A percentile compares a stretch with the other conserved stretches of the same genome.
These are phyloP conservation scores for Lasiommata megera DNA, from an alignment of 2,888 invertebrate genomes.

Conservation along the genomic window DNA sequence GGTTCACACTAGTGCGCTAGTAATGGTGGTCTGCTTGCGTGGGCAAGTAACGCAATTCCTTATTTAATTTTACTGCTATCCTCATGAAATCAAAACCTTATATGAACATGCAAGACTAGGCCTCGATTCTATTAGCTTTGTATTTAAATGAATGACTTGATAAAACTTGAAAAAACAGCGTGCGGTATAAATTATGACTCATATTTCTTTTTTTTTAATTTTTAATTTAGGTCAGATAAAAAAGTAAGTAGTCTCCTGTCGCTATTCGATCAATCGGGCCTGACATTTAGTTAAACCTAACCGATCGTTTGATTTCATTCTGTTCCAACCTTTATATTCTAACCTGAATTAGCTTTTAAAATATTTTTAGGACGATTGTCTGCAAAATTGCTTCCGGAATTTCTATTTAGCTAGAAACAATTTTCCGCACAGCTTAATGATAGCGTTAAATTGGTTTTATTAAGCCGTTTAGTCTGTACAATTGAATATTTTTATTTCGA, in stretches of 20 bases:
- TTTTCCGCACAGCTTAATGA: slow-evolving; percentile 10
- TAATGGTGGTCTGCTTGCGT: no score
- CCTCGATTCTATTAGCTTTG: no score
- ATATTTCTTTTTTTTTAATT: no score
- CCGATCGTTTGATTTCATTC: neutral
- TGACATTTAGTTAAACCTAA: neutral
- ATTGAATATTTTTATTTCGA: slow-evolving; percentile 8
- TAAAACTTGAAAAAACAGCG: no score
- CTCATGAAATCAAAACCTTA: no score
- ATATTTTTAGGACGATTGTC: neutral
- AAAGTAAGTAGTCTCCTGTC: neutral
- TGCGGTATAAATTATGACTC: no score
- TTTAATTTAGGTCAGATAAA: neutral
- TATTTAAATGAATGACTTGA: no score
- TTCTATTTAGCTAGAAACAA: slow-evolving; percentile 5
- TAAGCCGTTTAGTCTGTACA: slow-evolving; percentile 7
- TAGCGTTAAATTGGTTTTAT: slow-evolving; percentile 12
- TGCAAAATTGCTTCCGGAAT: neutral
- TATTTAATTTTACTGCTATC: no score
- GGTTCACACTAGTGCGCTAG: no score
- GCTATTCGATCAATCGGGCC: neutral
- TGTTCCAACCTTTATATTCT: neutral
- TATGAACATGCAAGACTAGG: no score
- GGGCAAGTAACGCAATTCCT: no score
- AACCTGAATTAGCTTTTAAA: neutral